Evolutionary conservation across 2,797 vertebrate species (phyloP), one percentile per base, ranked within the genome.

Genomic region (Anomalospiza imberbis): DNA sequence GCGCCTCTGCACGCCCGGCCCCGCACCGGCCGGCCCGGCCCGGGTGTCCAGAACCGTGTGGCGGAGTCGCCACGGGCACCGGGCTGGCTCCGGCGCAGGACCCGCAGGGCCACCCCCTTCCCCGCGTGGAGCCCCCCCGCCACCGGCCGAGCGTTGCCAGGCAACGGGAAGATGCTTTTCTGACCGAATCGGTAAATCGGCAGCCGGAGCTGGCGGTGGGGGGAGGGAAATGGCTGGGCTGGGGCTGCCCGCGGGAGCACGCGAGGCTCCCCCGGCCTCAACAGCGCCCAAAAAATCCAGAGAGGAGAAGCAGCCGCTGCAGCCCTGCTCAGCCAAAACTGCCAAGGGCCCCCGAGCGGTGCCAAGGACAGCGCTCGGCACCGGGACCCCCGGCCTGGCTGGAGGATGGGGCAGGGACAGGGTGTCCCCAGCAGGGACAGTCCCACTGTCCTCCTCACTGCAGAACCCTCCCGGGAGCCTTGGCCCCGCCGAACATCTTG

Each of bases 131-230:
- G 48, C 71, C 32, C 57, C 57, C n/a, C 82, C 42, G 5, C 67
- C 9, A 21, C 66, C 26, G 42, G 89, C 83, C 20, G 15, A 79
- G 72, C 45, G 96, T 95, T 96, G 95, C 96, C 91, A 94, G 40
- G 96, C 94, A 92, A 96, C 96, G 17, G 79, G 79, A 89, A 93
- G 94, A 95, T 89, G 89, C 93, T 94, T 94, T 86, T 85, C 82
- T 92, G 91, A 88, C 89, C 93, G 51, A 94, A 96, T 55, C 15
- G 14, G 76, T 32, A 88, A 88, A 85, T 32, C 44, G 4, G 54
- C 85, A 80, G 90, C 80, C 2, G 13, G 72, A 34, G 79, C 4
- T 14, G 17, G 16, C 29, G 26, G 22, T 12, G 6, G 38, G 45
- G 44, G 20, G 31, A 58, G 25, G 45, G 61, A 84, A n/a, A 42